These are phyloP conservation scores for Chiloscyllium plagiosum DNA, from an alignment of 2,113 vertebrate species.

Conservation along the genomic window DNA sequence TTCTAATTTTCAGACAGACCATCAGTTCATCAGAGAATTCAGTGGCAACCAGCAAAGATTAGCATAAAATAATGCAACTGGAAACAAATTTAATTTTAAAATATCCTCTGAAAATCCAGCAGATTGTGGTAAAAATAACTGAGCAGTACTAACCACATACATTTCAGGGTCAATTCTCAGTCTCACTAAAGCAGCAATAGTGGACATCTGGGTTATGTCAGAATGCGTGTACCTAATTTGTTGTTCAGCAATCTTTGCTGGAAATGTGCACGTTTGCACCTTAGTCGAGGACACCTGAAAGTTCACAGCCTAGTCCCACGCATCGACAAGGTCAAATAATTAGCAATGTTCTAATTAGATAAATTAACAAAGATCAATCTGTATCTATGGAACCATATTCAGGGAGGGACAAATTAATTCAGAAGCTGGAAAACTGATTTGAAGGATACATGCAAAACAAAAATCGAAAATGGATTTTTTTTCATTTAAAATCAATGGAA, in stretches of 20 bases:
- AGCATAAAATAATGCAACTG: not conserved
- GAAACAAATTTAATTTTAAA: not conserved
- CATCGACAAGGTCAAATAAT: not conserved
- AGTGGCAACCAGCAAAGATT: not conserved
- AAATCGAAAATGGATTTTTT: not conserved
- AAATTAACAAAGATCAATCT: not conserved
- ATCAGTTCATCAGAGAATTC: not conserved
- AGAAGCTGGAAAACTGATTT: not conserved
- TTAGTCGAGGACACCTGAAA: not conserved
- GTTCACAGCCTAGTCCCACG: not conserved
- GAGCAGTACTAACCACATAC: not conserved
- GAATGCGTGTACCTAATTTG: not conserved
- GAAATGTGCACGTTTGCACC: not conserved
- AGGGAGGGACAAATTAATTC: not conserved
- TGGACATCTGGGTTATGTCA: not conserved
- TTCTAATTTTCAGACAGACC: not conserved
- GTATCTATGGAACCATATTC: not conserved
- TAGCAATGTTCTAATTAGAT: not conserved
- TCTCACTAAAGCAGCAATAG: not conserved
- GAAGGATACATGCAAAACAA: not conserved
- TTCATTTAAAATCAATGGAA: not conserved
- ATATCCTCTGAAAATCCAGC: not conserved
- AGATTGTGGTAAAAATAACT: not conserved
- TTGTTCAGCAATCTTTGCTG: not conserved
- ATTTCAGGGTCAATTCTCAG: not conserved